Evolutionary conservation across 2,113 vertebrate species (phyloP).

Genomic region (Oreotragus oreotragus): DNA sequence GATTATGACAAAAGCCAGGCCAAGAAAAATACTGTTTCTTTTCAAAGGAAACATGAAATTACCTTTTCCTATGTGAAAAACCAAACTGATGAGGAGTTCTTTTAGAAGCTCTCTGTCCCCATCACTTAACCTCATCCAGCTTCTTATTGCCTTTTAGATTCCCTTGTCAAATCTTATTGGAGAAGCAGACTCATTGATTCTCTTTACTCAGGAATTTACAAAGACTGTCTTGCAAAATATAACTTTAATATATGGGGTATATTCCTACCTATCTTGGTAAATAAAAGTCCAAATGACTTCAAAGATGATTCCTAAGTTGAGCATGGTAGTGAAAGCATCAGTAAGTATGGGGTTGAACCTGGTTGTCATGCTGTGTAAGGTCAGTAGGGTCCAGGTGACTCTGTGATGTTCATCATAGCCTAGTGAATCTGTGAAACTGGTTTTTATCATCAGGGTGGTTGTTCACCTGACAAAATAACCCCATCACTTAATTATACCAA

Average conservation of each 20-base stretch:
- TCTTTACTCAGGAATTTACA: neutral
- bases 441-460: neutral
- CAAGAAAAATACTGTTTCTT: neutral
- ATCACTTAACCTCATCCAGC: neutral
- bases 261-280: neutral
- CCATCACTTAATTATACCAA: neutral
- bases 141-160: neutral
- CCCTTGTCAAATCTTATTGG: neutral
- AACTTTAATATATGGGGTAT: neutral
- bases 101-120: neutral
- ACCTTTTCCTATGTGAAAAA: neutral
- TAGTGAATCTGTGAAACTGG: neutral
- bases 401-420: rapidly evolving
- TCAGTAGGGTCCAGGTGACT: neutral
- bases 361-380: neutral
- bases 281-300: neutral
- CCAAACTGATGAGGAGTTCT: neutral
- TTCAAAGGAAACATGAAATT: neutral
- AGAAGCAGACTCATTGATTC: neutral
- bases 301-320: neutral
- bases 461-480: neutral
- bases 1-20: neutral
- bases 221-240: neutral
- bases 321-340: neutral
- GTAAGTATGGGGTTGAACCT: neutral